Evolutionary conservation across 1,140 invertebrate genomes (phyloP), one percentile per base, ranked within the genome.

Genomic region (Dreissena rostriformis): DNA sequence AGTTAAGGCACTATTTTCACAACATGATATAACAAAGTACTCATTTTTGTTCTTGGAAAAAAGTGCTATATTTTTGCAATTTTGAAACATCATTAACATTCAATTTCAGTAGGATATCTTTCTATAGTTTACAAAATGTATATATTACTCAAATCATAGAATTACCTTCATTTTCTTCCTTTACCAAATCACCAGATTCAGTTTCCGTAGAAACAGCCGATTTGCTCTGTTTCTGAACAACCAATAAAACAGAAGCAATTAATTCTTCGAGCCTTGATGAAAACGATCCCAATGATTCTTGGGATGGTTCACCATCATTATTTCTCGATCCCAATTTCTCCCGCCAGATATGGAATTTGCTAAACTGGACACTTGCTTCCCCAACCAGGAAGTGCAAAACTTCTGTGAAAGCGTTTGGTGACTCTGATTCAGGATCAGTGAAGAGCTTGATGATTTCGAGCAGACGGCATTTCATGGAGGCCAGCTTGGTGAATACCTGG

Each of bases 181-280:
- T 26, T 14, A 8, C 26, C 10, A 49, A 53, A 76, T 53, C 70
- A 17, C 12, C 29, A 39, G 24, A 39, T 11, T 67, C 80, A 39
- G 57, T 53, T 52, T 66, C 61, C 61, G 53, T 67, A 61, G 57
- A 14, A 52, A 66, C 68, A 79, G 82, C 72, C 19, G 52, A 49
- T 71, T 90, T 89, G 19, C 86, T 77, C 51, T 91, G 80, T 78
- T 88, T 88, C 78, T 92, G 90, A 26, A 92, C 83, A 22, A 83
- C 86, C 26, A 91, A 67, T 57, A 92, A 70, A 10, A 88, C 63
- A 24, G 76, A 74, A 26, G 87, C 86, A 12, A 91, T 76, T 22
- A 91, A 29, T 15, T 70, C 39, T 53, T 92, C 90, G 17, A 87
- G 24, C 14, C 22, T 49, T 19, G 65, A 67, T 52, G 70, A 61